A percentile compares a stretch with the other conserved stretches of the same genome.
phyloP scores from a whole-genome alignment of 2,113 vertebrate species.

The Larimichthys crocea region DNA sequence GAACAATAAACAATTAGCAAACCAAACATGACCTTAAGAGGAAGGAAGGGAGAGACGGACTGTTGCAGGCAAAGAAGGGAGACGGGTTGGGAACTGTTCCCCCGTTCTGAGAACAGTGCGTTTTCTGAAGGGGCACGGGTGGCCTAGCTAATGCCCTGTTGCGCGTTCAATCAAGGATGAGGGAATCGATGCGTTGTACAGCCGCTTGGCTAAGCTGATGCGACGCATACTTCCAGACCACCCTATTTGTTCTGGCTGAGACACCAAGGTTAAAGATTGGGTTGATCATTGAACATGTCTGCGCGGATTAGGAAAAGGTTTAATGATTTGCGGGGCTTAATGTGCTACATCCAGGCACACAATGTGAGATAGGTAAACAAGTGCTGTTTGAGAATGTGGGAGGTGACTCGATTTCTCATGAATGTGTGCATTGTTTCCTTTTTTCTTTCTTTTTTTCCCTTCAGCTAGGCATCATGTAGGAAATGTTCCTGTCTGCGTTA shows the following conservation, averaged over 20 bases:
- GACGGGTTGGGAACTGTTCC: constrained; percentile 13
- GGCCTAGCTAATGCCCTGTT: constrained; percentile 74
- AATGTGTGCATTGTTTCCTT: constrained; percentile 43
- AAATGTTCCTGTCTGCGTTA: constrained; percentile 29
- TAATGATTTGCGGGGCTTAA: constrained; percentile 77
- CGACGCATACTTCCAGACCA: constrained; percentile 74
- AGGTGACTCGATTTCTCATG: constrained; percentile 26
- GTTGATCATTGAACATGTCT: constrained; percentile 83
- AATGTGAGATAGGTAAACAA: constrained; percentile 76
- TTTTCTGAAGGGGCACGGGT: constrained; percentile 57
- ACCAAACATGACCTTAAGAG: constrained; percentile 54
- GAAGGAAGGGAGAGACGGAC: constrained; percentile 32
- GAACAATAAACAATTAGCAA: constrained; percentile 75
- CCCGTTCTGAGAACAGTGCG: constrained; percentile 17
- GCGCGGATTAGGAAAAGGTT: constrained; percentile 69
- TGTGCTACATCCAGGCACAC: constrained; percentile 67
- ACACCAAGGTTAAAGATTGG: constrained; percentile 73
- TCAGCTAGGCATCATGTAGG: constrained; percentile 12
- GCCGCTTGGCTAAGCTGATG: constrained; percentile 73
- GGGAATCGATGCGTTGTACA: constrained; percentile 69
- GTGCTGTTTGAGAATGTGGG: constrained; percentile 53
- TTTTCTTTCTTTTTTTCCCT: not conserved
- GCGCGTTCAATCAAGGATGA: constrained; percentile 73
- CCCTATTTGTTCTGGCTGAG: constrained; percentile 78
- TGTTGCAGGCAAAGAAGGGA: constrained; percentile 27